A percentile compares a stretch with the other conserved stretches of the same genome.
phyloP scores from a whole-genome alignment of 2,113 vertebrate species.

The Vulpes ferrilata region DNA sequence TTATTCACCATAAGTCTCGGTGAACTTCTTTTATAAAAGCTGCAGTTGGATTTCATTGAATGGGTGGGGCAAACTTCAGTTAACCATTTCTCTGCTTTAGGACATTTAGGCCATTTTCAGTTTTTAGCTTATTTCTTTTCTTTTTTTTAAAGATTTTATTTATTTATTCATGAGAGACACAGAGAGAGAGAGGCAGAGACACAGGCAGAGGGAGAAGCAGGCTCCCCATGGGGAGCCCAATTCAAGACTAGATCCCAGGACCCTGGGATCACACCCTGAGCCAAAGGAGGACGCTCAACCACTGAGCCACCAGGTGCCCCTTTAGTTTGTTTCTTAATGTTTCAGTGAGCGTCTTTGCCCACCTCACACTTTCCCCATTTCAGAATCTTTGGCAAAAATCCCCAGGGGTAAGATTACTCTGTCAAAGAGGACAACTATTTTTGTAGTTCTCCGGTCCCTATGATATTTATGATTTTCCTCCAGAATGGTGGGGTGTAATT shows the following conservation, averaged over 20 bases:
- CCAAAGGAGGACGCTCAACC: no score
- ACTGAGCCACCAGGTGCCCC: no score
- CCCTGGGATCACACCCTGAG: no score
- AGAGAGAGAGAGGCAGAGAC: no score
- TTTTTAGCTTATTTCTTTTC: not conserved
- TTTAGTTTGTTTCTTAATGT: not conserved
- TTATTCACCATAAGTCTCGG: not conserved
- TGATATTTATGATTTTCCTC: not conserved
- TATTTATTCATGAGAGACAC: no score
- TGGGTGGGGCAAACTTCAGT: not conserved
- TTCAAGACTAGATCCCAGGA: no score
- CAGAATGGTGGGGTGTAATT: not conserved
- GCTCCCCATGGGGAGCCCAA: no score
- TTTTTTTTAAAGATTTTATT: no score
- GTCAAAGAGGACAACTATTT: not conserved
- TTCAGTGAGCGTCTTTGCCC: not conserved
- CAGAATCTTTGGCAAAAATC: constrained; percentile 23
- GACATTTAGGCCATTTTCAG: not conserved
- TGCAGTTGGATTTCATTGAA: not conserved
- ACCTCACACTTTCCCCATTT: not conserved
- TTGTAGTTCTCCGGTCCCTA: not conserved
- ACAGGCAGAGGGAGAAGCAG: no score
- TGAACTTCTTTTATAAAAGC: not conserved
- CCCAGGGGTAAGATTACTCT: not conserved
- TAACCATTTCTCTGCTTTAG: constrained; percentile 2